phyloP scores from a whole-genome alignment of 1,140 invertebrate genomes.

The Zaprionus capensis region DNA sequence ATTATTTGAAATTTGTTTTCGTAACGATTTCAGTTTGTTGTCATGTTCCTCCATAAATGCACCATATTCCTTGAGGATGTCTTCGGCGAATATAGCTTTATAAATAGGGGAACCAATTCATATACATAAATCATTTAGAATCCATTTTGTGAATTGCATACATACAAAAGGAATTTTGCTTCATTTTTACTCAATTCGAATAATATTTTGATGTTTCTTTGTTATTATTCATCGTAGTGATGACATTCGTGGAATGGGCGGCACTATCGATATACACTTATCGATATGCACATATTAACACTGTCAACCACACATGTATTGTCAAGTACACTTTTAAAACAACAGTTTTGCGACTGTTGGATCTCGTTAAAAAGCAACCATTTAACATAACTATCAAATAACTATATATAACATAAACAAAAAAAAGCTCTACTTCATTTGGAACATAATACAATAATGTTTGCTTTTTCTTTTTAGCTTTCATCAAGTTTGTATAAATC shows the following conservation, averaged over 20 bases:
- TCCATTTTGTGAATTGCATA: conserved; percentile 1
- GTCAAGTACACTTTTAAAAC: background rate
- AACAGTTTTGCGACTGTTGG: background rate
- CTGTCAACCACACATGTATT: background rate
- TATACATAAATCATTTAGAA: background rate
- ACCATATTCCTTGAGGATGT: conserved; percentile 73
- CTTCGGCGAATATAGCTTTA: conserved; percentile 75
- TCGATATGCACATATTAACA: no score
- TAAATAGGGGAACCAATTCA: background rate
- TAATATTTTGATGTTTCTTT: conserved; percentile 31
- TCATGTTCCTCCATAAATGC: conserved; percentile 71
- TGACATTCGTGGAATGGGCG: conserved; percentile 3
- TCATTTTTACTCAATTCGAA: conserved; percentile 32
- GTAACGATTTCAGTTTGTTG: conserved; percentile 48
- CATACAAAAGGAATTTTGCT: conserved; percentile 43
- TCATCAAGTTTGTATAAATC: background rate
- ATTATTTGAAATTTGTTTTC: conserved; percentile 28
- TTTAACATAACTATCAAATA: background rate
- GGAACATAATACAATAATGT: no score
- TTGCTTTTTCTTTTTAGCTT: no score
- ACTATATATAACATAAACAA: background rate
- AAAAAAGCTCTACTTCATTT: background rate
- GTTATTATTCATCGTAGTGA: conserved; percentile 36
- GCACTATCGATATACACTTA: conserved; percentile 17
- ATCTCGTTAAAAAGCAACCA: background rate